These are phyloP conservation scores for Agrotis ipsilon DNA, from an alignment of 2,888 invertebrate species.

Conservation along the genomic window DNA sequence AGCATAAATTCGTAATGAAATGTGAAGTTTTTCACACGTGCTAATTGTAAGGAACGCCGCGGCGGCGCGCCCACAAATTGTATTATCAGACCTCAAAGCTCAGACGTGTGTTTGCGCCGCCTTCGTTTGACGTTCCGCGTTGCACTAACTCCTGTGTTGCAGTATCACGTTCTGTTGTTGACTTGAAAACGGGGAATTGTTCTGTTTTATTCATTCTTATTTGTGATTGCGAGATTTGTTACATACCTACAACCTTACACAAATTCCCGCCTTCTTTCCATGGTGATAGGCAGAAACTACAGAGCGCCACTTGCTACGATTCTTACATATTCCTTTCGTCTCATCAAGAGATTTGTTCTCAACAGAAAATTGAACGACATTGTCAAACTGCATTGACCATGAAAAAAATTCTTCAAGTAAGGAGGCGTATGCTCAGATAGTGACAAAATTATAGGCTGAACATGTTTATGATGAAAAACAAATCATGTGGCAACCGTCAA, in stretches of 20 bases:
- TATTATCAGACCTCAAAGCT: conserved; percentile 80
- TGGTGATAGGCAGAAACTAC: no score
- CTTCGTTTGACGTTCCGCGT: conserved; percentile 49
- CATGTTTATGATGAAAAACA: no score
- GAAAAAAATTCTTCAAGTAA: no score
- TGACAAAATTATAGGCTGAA: not conserved
- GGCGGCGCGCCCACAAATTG: conserved; percentile 69
- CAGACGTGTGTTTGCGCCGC: conserved; percentile 73
- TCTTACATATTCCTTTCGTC: no score
- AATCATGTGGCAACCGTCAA: no score
- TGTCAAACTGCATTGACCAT: no score
- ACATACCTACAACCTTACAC: no score
- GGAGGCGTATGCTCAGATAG: no score
- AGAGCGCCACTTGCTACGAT: no score
- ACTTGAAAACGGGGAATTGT: conserved; percentile 29
- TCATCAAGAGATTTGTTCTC: no score
- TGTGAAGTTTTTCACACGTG: conserved; percentile 59
- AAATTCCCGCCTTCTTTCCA: no score
- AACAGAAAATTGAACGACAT: no score
- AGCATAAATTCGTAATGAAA: conserved; percentile 52
- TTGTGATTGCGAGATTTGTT: not conserved
- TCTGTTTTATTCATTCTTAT: conserved; percentile 2
- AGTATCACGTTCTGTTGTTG: conserved; percentile 36
- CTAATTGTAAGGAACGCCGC: conserved; percentile 59
- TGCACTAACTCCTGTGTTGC: conserved; percentile 41